These are phyloP conservation scores for Spisula subtruncata DNA, from an alignment of 2,888 invertebrate genomes.

Conservation along the genomic window DNA sequence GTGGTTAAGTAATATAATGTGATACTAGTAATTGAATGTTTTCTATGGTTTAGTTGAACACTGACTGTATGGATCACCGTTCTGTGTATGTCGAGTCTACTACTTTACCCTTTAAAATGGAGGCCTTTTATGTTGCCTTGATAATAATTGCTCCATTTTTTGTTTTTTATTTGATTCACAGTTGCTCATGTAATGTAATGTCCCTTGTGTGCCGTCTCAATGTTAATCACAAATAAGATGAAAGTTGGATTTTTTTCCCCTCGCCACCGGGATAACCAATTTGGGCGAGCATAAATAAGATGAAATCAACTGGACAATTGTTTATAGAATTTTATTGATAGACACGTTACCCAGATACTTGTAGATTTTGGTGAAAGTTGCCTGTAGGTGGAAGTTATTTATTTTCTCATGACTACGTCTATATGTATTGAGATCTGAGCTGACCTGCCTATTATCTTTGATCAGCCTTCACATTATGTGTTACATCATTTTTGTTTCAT, in stretches of 20 bases:
- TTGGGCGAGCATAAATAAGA: not conserved
- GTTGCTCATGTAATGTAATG: conserved; percentile 11
- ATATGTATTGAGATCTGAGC: not conserved
- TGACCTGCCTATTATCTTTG: not conserved
- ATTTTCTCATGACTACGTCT: not conserved
- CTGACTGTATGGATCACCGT: not conserved
- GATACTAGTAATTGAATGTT: not conserved
- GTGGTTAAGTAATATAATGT: not conserved
- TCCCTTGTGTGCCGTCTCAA: not conserved
- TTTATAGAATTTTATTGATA: not conserved
- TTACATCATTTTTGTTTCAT: conserved; percentile 10
- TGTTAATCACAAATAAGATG: not conserved
- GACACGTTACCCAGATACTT: not conserved
- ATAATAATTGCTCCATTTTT: conserved; percentile 10
- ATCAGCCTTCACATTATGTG: not conserved
- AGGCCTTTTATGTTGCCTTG: conserved; percentile 24
- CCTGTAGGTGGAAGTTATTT: not conserved
- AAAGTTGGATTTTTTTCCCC: too few relatives aligned
- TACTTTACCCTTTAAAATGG: not conserved
- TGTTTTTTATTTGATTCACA: not conserved
- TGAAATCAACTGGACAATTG: not conserved
- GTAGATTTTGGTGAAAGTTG: not conserved
- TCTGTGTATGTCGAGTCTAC: not conserved
- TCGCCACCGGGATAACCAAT: too few relatives aligned
- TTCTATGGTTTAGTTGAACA: not conserved